A percentile compares a stretch with the other conserved stretches of the same genome.
These are phyloP conservation scores for Limenitis camilla DNA, from an alignment of 2,888 invertebrate genomes.

Conservation along the genomic window DNA sequence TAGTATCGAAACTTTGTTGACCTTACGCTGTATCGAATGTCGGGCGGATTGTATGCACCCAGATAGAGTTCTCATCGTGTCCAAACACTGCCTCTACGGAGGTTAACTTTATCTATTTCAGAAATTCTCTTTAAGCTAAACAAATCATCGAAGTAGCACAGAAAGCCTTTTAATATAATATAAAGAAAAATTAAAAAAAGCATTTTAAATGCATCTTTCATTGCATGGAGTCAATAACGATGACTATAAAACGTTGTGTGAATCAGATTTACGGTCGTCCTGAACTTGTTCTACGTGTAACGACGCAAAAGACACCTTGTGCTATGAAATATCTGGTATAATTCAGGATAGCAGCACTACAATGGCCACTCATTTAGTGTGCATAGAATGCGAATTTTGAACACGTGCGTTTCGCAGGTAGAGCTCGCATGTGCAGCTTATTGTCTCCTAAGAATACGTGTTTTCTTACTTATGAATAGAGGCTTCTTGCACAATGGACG, in stretches of 20 bases:
- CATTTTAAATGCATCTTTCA: too few relatives aligned
- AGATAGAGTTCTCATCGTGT: slow-evolving; percentile 63
- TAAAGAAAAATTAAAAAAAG: too few relatives aligned
- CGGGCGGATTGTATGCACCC: slow-evolving; percentile 38
- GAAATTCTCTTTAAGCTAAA: too few relatives aligned
- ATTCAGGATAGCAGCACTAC: slow-evolving; percentile 37
- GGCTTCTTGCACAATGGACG: slow-evolving; percentile 65
- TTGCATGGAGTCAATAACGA: too few relatives aligned
- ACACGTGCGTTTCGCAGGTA: slow-evolving; percentile 72
- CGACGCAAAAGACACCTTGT: slow-evolving; percentile 41
- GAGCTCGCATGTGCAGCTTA: slow-evolving; percentile 63
- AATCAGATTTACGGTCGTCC: too few relatives aligned
- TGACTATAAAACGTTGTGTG: too few relatives aligned
- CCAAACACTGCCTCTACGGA: slow-evolving; percentile 36
- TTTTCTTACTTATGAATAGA: slow-evolving; percentile 56
- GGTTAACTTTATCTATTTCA: too few relatives aligned
- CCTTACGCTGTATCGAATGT: slow-evolving; percentile 62
- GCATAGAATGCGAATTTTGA: slow-evolving; percentile 55
- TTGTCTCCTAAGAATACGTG: slow-evolving; percentile 57
- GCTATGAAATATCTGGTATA: slow-evolving; percentile 32
- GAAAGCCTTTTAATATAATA: too few relatives aligned
- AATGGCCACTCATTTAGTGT: slow-evolving; percentile 41
- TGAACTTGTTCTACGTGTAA: too few relatives aligned
- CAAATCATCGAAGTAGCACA: too few relatives aligned
- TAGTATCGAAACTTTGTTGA: slow-evolving; percentile 64